Percentiles rank a stretch among this genome's conserved stretches.
phyloP scores from a whole-genome alignment of 2,797 vertebrate species.

The Ctenopoma multispine region DNA sequence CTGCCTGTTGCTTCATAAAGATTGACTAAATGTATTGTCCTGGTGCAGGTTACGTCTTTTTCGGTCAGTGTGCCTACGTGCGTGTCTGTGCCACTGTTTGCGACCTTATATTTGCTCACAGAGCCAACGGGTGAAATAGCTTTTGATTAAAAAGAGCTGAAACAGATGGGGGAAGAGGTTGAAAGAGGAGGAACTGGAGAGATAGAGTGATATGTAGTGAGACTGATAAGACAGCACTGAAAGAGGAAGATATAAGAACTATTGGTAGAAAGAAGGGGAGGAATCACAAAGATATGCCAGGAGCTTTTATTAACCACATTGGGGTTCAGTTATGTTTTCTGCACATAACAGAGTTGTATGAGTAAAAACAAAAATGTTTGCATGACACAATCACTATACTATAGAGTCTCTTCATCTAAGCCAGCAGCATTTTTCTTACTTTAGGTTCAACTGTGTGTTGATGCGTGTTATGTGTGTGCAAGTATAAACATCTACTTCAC shows the following conservation, averaged over 20 bases:
- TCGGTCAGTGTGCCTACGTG: background rate
- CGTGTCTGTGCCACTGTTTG: conserved; percentile 47
- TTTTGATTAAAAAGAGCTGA: conserved; percentile 73
- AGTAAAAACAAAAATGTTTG: background rate
- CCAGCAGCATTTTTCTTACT: background rate
- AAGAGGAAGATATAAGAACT: conserved; percentile 47
- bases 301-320: conserved; percentile 41
- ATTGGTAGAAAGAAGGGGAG: conserved; percentile 45
- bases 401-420: background rate
- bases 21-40: conserved; percentile 19
- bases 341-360: conserved; percentile 10
- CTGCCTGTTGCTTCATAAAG: background rate
- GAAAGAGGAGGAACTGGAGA: conserved; percentile 67
- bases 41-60: conserved; percentile 27
- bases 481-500: background rate
- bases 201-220: conserved; percentile 66
- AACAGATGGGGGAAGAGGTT: conserved; percentile 57
- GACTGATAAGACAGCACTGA: conserved; percentile 63
- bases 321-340: conserved; percentile 20
- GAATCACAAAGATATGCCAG: conserved; percentile 35
- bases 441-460: background rate
- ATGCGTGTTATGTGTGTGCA: background rate
- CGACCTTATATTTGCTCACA: conserved; percentile 58
- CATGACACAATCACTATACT: background rate
- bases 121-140: conserved; percentile 54